Percentiles rank a stretch among this genome's conserved stretches.
These are phyloP conservation scores for Morone chrysops DNA, from an alignment of 2,113 vertebrate genomes.

Conservation along the genomic window DNA sequence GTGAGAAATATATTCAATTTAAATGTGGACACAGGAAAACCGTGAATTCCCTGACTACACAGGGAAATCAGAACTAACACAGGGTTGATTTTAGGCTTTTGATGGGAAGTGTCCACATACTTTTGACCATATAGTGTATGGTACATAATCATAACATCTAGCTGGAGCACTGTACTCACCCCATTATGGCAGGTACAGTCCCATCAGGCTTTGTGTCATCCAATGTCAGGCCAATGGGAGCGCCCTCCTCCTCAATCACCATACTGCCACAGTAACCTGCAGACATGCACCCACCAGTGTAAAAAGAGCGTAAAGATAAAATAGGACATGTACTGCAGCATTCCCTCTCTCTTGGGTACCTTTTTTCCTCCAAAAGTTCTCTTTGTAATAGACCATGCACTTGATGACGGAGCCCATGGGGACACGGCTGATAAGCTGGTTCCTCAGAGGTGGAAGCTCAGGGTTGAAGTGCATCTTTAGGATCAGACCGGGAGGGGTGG, in stretches of 20 bases:
- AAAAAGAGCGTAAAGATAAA: neutral
- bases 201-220: constrained; percentile 98
- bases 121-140: neutral
- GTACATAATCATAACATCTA: neutral
- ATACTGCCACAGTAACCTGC: constrained; percentile 94
- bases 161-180: constrained; percentile 82
- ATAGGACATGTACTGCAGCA: too few relatives aligned
- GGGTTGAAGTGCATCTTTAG: constrained; percentile 96
- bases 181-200: constrained; percentile 91
- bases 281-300: constrained; percentile 23
- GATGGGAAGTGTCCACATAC: neutral
- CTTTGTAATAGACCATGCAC: constrained; percentile 96
- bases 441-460: constrained; percentile 92
- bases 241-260: constrained; percentile 95
- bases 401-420: constrained; percentile 98
- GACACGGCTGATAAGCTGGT: constrained; percentile 93
- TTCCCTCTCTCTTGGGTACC: constrained; percentile 74
- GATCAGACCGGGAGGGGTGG: constrained; percentile 89
- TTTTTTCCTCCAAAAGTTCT: constrained; percentile 96
- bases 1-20: too few relatives aligned
- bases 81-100: neutral
- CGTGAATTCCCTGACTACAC: too few relatives aligned
- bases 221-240: constrained; percentile 91
- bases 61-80: neutral
- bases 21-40: too few relatives aligned